Evolutionary conservation across 2,113 vertebrate genomes (phyloP).

Genomic region (Pteruthius melanotis): DNA sequence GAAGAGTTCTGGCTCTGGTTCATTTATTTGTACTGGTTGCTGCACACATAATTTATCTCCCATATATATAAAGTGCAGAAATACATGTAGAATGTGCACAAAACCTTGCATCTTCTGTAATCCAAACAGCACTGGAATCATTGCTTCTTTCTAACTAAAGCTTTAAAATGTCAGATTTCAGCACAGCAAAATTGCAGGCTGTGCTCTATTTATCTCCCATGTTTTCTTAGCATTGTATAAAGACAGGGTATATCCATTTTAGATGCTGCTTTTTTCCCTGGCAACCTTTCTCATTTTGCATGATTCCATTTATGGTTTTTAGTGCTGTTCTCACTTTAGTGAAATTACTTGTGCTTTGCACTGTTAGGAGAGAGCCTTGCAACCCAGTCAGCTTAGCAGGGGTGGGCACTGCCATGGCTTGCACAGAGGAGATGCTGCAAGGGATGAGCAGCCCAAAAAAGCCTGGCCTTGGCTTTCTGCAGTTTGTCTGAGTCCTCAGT

Average conservation of each 20-base stretch:
- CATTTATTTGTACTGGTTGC: conserved; percentile 35
- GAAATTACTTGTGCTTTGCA: neutral
- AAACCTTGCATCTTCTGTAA: neutral
- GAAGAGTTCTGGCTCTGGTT: conserved; percentile 17
- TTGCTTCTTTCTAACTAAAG: neutral
- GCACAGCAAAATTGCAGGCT: neutral
- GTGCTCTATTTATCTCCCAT: neutral
- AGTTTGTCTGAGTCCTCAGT: neutral
- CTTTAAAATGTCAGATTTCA: neutral
- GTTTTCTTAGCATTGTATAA: neutral
- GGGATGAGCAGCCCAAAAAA: neutral
- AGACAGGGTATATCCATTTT: neutral
- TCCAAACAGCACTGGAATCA: neutral
- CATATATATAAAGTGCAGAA: conserved; percentile 23
- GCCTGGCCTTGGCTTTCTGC: neutral
- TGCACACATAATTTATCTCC: conserved; percentile 2
- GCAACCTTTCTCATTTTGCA: neutral
- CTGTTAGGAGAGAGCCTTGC: neutral
- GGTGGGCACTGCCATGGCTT: neutral
- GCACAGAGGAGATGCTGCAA: neutral
- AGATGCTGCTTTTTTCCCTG: neutral
- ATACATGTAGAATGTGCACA: neutral
- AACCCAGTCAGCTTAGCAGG: neutral
- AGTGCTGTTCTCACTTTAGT: neutral
- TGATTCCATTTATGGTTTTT: neutral